Conservation (phyloP, 1,140 invertebrate genomes). For the Mactra quadrangularis region DNA sequence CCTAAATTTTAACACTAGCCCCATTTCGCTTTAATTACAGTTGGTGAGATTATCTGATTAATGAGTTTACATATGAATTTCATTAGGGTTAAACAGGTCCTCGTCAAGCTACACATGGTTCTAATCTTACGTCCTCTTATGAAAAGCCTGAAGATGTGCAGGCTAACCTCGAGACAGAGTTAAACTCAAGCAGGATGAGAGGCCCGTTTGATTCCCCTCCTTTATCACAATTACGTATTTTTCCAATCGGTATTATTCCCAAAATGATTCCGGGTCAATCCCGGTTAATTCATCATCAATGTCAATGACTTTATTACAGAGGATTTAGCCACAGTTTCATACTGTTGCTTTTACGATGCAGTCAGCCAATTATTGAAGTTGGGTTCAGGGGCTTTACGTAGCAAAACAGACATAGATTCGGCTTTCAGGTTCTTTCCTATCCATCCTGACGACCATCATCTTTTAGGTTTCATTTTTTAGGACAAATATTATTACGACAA, state of each 20-base stretch:
- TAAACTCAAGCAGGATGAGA: constrained; percentile 1
- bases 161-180: constrained; percentile 2
- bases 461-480: constrained; percentile 23
- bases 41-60: constrained; percentile 45
- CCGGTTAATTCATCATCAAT: constrained; percentile 35
- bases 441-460: constrained; percentile 31
- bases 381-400: background rate
- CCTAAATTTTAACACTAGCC: no score
- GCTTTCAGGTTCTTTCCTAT: constrained; percentile 33
- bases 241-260: constrained; percentile 45
- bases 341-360: constrained; percentile 36
- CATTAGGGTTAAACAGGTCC: background rate
- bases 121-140: constrained; percentile 20
- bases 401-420: constrained; percentile 24
- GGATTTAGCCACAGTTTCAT: constrained; percentile 17
- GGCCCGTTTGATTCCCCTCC: constrained; percentile 36
- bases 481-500: constrained; percentile 36
- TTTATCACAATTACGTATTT: background rate
- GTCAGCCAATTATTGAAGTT: background rate
- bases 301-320: constrained; percentile 42
- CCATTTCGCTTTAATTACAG: no score
- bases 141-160: background rate
- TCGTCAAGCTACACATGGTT: background rate
- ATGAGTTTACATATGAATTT: constrained; percentile 27
- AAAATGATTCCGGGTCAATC: constrained; percentile 32